Conservation (phyloP, 2,797 vertebrate genomes). For the Hemibagrus guttatus region DNA sequence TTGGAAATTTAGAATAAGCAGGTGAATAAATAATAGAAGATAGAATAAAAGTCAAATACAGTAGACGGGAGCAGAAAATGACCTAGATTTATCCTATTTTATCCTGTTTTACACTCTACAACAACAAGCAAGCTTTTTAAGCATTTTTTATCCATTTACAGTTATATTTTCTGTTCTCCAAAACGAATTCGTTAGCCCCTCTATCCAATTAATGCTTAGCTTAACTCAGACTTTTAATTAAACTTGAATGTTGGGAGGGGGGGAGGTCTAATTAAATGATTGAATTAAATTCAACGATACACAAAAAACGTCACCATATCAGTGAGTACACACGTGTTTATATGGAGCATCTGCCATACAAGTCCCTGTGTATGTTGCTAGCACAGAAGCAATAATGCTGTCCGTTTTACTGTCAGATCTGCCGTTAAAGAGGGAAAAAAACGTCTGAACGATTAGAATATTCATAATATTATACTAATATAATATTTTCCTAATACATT, state of each 20-base stretch:
- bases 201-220: neutral
- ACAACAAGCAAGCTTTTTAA: neutral
- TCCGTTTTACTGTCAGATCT: neutral
- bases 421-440: neutral
- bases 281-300: neutral
- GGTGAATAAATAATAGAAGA: neutral
- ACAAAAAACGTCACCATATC: neutral
- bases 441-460: neutral
- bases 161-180: neutral
- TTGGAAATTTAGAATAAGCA: no score
- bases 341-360: neutral
- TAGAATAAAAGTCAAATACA: neutral
- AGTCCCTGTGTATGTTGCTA: neutral
- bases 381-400: neutral
- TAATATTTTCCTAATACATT: neutral
- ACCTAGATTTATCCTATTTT: neutral
- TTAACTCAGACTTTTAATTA: neutral
- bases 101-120: no score
- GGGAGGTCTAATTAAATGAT: no score
- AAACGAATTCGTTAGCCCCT: neutral
- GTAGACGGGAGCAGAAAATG: neutral
- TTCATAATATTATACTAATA: neutral
- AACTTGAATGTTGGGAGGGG: neutral
- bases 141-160: constrained; percentile 6
- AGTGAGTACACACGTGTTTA: neutral